These are phyloP conservation scores for Eristalis pertinax DNA, from an alignment of 2,888 invertebrate genomes.

Conservation along the genomic window DNA sequence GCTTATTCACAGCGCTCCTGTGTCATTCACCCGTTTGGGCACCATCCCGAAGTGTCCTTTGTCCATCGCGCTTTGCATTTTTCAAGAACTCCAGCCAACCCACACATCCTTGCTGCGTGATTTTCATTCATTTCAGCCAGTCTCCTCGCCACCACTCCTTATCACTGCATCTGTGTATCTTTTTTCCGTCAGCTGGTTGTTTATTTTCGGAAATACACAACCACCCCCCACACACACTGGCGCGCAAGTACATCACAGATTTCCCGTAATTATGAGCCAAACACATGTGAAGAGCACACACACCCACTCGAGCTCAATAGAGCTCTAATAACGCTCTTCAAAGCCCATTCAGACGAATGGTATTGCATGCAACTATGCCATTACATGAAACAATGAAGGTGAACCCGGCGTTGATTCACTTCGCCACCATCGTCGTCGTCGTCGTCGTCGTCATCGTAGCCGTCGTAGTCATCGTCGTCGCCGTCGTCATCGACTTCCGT, in stretches of 20 bases:
- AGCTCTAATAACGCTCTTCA: conserved; percentile 45
- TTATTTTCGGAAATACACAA: conserved; percentile 50
- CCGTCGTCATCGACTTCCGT: not conserved
- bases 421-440: not conserved
- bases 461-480: too few species aligned
- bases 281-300: conserved; percentile 34
- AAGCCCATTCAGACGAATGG: conserved; percentile 52
- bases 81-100: not conserved
- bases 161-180: conserved; percentile 10
- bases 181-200: conserved; percentile 52
- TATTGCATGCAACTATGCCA: conserved; percentile 65
- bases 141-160: not conserved
- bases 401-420: conserved; percentile 54
- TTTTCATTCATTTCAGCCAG: conserved; percentile 23
- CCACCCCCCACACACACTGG: not conserved
- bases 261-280: conserved; percentile 58
- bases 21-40: conserved; percentile 40
- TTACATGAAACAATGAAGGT: conserved; percentile 65
- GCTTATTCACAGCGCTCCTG: conserved; percentile 6
- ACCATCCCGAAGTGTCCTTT: conserved; percentile 2
- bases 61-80: conserved; percentile 16
- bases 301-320: conserved; percentile 51
- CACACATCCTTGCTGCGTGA: conserved; percentile 15
- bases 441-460: not conserved
- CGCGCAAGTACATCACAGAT: conserved; percentile 33